Base-by-base conservation (phyloP, 2,113 vertebrate genomes). In the Nothocercus nigrocapillus region DNA sequence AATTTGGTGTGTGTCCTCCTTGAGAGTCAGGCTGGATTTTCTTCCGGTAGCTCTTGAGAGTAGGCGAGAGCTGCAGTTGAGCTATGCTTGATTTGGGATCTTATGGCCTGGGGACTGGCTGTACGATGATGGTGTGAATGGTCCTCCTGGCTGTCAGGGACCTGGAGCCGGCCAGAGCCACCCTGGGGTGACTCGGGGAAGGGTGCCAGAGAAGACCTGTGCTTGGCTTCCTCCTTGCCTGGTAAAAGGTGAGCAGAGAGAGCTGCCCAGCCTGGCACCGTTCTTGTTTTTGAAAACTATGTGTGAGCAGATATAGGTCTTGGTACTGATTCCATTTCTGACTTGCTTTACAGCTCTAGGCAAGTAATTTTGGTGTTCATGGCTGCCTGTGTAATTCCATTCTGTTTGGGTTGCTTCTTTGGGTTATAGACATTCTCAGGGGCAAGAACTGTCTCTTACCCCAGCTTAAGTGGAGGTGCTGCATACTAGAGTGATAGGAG, bases 41-140 rank as follows among this genome's bases (percentile, higher is more conserved):
- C 47, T 78, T 79, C 24, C 0, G 6, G 1, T 4, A 10, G 27
- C 2, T 82, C 85, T 82, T 73, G 45, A 76, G 58, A 64, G 38
- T 21, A 61, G 56, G 56, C 32, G 1, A 0, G n/a, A 74, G 32
- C 22, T 2, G 4, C 9, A 20, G 24, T 10, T 40, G 34, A 51
- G 3, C 6, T 0, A 14, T 54, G 36, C 75, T 88, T 91, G 36
- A 34, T 9, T 11, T 72, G 62, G 45, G 13, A 59, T 7, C 63
- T 7, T 36, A 1, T 3, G 18, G 18, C 24, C 49, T 36, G 11
- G 51, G n/a, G 34, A 9, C 59, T 80, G 87, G 61, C 56, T 1
- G 1, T 5, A 1, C 54, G 49, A 7, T 2, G 7, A 10, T n/a
- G 0, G 1, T 2, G 0, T 51, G 27, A 63, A n/a, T 11, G 12